Base-by-base conservation (phyloP, 2,113 vertebrate genomes). In the Actenoides hombroni region DNA sequence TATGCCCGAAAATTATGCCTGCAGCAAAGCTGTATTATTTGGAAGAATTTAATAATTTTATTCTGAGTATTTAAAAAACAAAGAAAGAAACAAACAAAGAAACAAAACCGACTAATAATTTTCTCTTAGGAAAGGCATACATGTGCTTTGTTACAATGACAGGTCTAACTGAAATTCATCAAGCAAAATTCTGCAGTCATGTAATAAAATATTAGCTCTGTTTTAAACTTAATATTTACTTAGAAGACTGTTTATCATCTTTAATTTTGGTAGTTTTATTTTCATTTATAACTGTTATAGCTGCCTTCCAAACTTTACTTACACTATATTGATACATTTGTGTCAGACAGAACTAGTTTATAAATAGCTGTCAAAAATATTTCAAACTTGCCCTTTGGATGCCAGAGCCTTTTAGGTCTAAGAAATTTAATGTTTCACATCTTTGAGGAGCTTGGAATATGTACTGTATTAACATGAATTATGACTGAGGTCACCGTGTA, bases 191-290 rank as follows among this genome's bases (percentile, higher is more conserved):
- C 71, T 91, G 70, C 40, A 95, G 81, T 90, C 69, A 79, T n/a
- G 42, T 70, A 39, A 19, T 39, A 49, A 60, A 75, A 53, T 6
- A 35, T 40, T 42, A 48, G 5, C 40, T 67, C 44, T 2, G 0
- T 10, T 75, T 83, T 70, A 74, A 80, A 16, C 8, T 74, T 56
- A 46, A 26, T 46, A 90, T 68, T 70, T 90, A 80, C 70, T 77
- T 90, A 86, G 56, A 95, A 85, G 78, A 57, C 53, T 96, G 68
- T 80, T 92, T 84, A 82, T 84, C 49, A 37, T 49, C 70, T 96
- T 96, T 92, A 93, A 88, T 69, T 85, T 92, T 70, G 33, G 31
- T 44, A 85, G 54, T 95, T 97, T 93, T 85, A 92, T 95, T 95
- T 96, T 96, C 88, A 86, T 90, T 87, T 78, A 81, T 35, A 84